phyloP scores from a whole-genome alignment of 2,888 invertebrate genomes.

The Campoplex nolae region DNA sequence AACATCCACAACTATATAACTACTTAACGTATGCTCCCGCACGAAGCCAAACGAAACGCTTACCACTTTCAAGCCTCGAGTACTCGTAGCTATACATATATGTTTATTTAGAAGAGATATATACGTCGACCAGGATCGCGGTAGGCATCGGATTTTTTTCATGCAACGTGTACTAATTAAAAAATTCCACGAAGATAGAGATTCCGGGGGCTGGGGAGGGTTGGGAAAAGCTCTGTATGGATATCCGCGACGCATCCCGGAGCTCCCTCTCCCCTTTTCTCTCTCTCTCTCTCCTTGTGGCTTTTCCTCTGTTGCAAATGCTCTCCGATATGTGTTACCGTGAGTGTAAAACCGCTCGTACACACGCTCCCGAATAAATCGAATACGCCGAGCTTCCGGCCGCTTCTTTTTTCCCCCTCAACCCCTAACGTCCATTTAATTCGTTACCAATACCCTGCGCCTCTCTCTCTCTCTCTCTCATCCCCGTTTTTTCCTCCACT shows the following conservation, averaged over 20 bases:
- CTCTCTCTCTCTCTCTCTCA: slow-evolving; percentile 29
- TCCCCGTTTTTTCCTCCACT: background rate
- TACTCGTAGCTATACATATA: background rate
- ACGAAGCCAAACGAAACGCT: slow-evolving; percentile 61
- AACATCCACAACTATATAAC: slow-evolving; percentile 16
- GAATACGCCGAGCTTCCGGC: slow-evolving; percentile 64
- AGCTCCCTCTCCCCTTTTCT: background rate
- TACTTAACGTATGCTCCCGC: slow-evolving; percentile 63
- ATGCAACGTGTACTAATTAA: slow-evolving; percentile 79
- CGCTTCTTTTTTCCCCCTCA: background rate
- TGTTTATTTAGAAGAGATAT: background rate
- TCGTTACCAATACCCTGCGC: slow-evolving; percentile 55
- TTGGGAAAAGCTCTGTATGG: background rate
- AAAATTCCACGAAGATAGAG: slow-evolving; percentile 81
- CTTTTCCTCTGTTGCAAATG: slow-evolving; percentile 46
- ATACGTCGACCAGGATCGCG: background rate
- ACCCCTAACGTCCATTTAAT: slow-evolving; percentile 63
- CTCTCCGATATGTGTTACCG: background rate
- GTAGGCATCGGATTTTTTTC: slow-evolving; percentile 76
- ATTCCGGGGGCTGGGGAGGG: slow-evolving; percentile 72
- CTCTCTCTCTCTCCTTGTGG: slow-evolving; percentile 41
- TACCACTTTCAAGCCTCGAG: slow-evolving; percentile 32
- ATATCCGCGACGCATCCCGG: slow-evolving; percentile 47
- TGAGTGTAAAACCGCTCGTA: slow-evolving; percentile 4
- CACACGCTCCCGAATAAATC: slow-evolving; percentile 59